Percentiles rank a stretch among this genome's conserved stretches.
Evolutionary conservation across 2,888 invertebrate species (phyloP).

Genomic region (Pterobdella sp.): DNA sequence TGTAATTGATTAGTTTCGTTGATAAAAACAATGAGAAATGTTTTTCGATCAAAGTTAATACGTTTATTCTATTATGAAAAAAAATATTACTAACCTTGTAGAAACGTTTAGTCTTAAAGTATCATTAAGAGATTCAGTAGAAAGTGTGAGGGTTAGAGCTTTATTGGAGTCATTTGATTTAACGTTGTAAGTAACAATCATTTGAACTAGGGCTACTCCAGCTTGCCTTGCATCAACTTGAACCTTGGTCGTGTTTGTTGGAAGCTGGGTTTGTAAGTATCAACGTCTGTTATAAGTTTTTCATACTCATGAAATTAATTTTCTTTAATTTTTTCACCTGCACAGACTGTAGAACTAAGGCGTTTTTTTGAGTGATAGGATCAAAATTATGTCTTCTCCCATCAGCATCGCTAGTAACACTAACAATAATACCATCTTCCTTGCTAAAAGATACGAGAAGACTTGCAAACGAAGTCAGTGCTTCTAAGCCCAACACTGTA

Average conservation of each 20-base stretch:
- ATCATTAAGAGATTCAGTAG: not conserved
- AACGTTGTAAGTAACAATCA: constrained; percentile 25
- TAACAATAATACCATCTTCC: constrained; percentile 13
- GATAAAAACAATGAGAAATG: not conserved
- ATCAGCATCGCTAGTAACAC: constrained; percentile 2
- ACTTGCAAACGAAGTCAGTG: constrained; percentile 21
- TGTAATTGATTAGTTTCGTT: not conserved
- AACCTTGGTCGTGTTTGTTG: constrained; percentile 45
- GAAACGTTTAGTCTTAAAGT: not conserved
- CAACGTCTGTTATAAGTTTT: not conserved
- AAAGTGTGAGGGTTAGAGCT: not conserved
- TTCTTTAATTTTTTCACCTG: constrained; percentile 16
- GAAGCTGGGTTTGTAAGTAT: constrained; percentile 43
- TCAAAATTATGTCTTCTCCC: constrained; percentile 10
- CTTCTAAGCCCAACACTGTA: constrained; percentile 27
- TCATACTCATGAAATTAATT: not conserved
- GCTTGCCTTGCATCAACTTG: constrained; percentile 39
- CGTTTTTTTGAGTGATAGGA: constrained; percentile 23
- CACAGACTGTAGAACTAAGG: constrained; percentile 23
- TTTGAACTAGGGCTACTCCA: constrained; percentile 24
- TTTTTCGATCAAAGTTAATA: not conserved
- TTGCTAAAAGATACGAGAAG: not conserved
- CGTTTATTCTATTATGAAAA: not conserved
- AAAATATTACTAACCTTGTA: not conserved
- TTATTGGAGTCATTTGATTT: not conserved